A percentile compares a stretch with the other conserved stretches of the same genome.
Evolutionary conservation across 2,888 invertebrate species (phyloP).

Genomic region (Microplitis manilae): DNA sequence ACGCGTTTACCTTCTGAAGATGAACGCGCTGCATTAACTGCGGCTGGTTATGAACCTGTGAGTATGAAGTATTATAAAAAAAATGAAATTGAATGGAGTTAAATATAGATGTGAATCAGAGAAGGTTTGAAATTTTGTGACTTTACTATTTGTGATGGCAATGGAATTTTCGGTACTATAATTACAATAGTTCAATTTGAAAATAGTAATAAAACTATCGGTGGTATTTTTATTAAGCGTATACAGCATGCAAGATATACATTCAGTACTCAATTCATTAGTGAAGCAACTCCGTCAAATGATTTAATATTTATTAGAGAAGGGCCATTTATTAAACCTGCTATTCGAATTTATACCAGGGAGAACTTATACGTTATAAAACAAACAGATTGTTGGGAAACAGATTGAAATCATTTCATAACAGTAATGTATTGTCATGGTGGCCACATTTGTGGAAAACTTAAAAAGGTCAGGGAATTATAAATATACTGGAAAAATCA

Average conservation of each 20-base stretch:
- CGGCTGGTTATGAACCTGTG: background rate
- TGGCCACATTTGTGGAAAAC: too few species aligned
- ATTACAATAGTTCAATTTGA: background rate
- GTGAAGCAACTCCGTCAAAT: background rate
- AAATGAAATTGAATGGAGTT: slow-evolving; percentile 14
- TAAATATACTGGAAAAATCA: too few species aligned
- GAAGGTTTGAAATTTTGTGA: background rate
- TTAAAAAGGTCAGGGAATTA: too few species aligned
- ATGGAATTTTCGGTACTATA: slow-evolving; percentile 14
- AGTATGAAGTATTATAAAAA: background rate
- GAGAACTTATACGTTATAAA: background rate
- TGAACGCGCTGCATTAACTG: background rate
- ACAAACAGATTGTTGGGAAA: slow-evolving; percentile 21
- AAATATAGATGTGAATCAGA: background rate
- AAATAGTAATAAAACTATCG: background rate
- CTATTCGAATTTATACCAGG: background rate
- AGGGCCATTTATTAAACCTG: background rate
- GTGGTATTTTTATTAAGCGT: slow-evolving; percentile 5
- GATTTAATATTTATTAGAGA: background rate
- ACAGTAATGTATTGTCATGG: too few species aligned
- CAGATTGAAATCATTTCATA: background rate
- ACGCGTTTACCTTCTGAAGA: background rate
- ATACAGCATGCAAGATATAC: background rate
- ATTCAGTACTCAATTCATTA: background rate
- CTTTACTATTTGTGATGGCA: background rate